Evolutionary conservation across 2,888 invertebrate species (phyloP).

Genomic region (Erebia ligea): DNA sequence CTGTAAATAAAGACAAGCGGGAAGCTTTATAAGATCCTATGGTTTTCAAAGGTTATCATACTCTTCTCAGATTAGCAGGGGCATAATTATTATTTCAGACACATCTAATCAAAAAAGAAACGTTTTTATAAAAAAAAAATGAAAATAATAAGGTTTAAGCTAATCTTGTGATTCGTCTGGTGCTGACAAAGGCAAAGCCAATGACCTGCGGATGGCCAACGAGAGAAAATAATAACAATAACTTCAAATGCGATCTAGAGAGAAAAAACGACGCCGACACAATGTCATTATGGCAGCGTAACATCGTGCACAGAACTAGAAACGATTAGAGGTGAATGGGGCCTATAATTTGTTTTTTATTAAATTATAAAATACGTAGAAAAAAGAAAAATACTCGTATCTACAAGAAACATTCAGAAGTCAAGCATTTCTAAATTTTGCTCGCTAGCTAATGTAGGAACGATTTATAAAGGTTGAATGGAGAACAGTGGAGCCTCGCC

Average conservation of each 20-base stretch:
- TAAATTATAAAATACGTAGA: too few species aligned
- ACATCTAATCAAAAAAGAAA: not conserved
- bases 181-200: conserved; percentile 54
- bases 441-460: too few species aligned
- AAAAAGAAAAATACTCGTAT: too few species aligned
- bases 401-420: too few species aligned
- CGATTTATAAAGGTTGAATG: too few species aligned
- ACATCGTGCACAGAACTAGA: conserved; percentile 64
- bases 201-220: conserved; percentile 63
- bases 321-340: conserved; percentile 46
- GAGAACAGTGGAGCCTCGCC: too few species aligned
- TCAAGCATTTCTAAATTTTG: too few species aligned
- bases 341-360: conserved; percentile 3
- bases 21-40: not conserved
- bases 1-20: too few species aligned
- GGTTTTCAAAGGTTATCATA: not conserved
- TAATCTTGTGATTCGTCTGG: conserved; percentile 19
- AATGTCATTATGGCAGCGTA: conserved; percentile 75
- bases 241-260: conserved; percentile 76
- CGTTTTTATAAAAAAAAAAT: not conserved
- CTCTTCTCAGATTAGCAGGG: not conserved
- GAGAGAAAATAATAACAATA: conserved; percentile 80
- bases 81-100: not conserved
- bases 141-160: not conserved
- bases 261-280: conserved; percentile 71